phyloP scores from a whole-genome alignment of 2,888 invertebrate species.

The Slavum lentiscoides region DNA sequence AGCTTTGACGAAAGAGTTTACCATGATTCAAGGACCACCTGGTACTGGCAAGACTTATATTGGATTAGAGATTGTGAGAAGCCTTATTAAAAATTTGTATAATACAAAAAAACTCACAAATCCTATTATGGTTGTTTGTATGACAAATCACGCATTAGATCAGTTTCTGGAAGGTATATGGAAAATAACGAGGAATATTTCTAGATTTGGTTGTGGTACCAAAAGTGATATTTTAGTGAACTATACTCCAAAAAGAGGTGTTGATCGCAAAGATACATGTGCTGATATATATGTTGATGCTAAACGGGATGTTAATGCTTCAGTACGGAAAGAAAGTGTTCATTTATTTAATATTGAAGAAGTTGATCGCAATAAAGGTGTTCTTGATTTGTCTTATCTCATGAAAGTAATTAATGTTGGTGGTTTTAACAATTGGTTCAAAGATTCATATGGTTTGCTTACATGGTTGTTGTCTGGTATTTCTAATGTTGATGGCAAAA shows the following conservation, averaged over 20 bases:
- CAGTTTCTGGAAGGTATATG: constrained; percentile 70
- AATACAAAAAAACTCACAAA: constrained; percentile 57
- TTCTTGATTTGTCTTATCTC: constrained; percentile 30
- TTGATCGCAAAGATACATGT: neutral
- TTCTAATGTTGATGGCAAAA: constrained; percentile 14
- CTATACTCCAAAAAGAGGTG: neutral
- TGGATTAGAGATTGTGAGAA: constrained; percentile 74
- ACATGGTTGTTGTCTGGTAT: constrained; percentile 33
- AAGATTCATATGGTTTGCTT: constrained; percentile 41
- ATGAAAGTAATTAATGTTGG: neutral
- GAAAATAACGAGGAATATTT: constrained; percentile 60
- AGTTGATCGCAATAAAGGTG: constrained; percentile 16
- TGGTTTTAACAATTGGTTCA: constrained; percentile 19
- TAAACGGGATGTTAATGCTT: neutral
- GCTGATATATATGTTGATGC: constrained; percentile 8
- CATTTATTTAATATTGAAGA: constrained; percentile 12
- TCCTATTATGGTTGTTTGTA: constrained; percentile 74
- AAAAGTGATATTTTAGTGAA: constrained; percentile 38
- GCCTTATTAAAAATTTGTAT: constrained; percentile 66
- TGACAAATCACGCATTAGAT: constrained; percentile 84
- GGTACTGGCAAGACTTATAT: constrained; percentile 85
- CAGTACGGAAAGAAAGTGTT: neutral
- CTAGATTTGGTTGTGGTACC: constrained; percentile 32
- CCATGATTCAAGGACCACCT: constrained; percentile 83
- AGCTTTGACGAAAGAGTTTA: constrained; percentile 72